Evolutionary conservation across 1,140 invertebrate species (phyloP).

Genomic region (Eubasilissa regina): DNA sequence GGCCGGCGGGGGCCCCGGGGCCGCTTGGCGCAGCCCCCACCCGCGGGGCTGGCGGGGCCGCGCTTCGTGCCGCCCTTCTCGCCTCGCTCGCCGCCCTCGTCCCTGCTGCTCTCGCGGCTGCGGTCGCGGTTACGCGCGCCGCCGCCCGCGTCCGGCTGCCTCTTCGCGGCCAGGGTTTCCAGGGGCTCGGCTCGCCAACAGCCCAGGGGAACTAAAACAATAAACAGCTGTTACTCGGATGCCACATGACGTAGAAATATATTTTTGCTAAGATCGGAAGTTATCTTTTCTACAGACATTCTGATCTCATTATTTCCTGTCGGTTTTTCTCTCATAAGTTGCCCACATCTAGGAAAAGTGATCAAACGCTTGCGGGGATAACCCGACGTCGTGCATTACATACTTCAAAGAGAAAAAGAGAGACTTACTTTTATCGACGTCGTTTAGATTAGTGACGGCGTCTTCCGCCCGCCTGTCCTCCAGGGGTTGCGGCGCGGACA

Average conservation of each 20-base stretch:
- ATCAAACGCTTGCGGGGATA: too few species aligned
- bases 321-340: too few species aligned
- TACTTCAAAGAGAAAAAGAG: too few species aligned
- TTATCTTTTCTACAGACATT: too few species aligned
- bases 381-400: too few species aligned
- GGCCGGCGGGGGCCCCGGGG: slow-evolving; percentile 51
- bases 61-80: slow-evolving; percentile 45
- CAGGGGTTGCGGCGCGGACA: background rate
- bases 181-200: slow-evolving; percentile 37
- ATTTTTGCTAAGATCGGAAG: too few species aligned
- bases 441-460: background rate
- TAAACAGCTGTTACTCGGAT: background rate
- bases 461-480: slow-evolving; percentile 14
- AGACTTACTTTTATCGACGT: slow-evolving; percentile 35
- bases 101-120: slow-evolving; percentile 1
- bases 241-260: too few species aligned
- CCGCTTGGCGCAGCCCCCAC: slow-evolving; percentile 51
- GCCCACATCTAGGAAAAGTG: too few species aligned
- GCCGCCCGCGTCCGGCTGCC: background rate
- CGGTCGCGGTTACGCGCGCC: slow-evolving; percentile 2
- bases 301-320: too few species aligned
- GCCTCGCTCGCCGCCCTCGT: slow-evolving; percentile 62
- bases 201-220: slow-evolving; percentile 39
- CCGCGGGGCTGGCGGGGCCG: slow-evolving; percentile 24
- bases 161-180: slow-evolving; percentile 28